Base-by-base conservation (phyloP, 1,140 invertebrate species). In the Orchesella cincta region DNA sequence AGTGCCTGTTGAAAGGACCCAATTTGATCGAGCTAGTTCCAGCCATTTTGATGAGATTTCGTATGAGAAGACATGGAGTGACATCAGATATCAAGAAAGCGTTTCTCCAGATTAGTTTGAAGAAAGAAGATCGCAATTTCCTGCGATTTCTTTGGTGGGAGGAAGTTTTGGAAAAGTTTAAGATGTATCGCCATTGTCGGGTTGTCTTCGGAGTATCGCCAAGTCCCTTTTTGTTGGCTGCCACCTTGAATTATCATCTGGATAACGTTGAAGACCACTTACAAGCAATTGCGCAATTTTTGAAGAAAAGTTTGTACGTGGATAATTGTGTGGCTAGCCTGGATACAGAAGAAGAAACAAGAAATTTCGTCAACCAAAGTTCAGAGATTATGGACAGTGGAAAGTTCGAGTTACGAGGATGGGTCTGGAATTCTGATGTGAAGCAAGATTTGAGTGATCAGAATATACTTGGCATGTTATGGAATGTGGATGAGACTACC, bases 1-100 rank as follows among this genome's bases (percentile, higher is more conserved):
- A 86, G 18, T 74, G 52, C 51, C 34, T 84, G 83, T 80, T 39
- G 71, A 51, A 28, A 8, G 71, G 71, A 3, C 71, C 71, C 8
- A 73, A 73, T 51, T 39, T 46, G 8, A n/a, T 79, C 31, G 77
- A 79, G 26, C n/a, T 73, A 20, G 73, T 79, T 54, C 77, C 77
- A 0, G 31, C 8, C 28, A 70, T 79, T 23, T 14, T 76, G 0
- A 0, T n/a, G 0, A 0, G 74, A 23, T 79, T 79, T 73, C 74
- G 77, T 14, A 1, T 71, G 1, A 14, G 54, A 5, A 1, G 18
- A 16, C 1, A 76, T 36, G 77, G 74, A 3, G 51, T 46, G 0
- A 29, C 28, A 5, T 23, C 77, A 18, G 77, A 79, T 23, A 79
- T 79, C 0, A 34, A 23, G n/a, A 79, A 76, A 34, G 77, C 77